Conservation (phyloP, 2,888 invertebrate species). For the Dynastes maya region DNA sequence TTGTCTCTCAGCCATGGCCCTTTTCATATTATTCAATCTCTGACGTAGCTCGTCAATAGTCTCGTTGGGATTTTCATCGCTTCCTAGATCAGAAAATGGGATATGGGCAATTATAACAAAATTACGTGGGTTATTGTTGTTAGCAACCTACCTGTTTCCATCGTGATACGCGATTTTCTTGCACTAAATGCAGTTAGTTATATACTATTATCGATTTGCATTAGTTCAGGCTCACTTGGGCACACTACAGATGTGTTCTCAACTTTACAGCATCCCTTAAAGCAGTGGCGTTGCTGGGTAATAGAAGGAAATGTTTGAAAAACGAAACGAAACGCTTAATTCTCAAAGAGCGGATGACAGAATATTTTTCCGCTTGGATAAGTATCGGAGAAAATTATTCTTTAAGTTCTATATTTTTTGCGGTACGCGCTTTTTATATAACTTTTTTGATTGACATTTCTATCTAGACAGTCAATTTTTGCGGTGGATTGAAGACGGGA, state of each 20-base stretch:
- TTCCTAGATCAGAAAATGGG: background rate
- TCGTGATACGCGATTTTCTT: slow-evolving; percentile 18
- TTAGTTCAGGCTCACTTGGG: slow-evolving; percentile 4
- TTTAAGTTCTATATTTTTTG: background rate
- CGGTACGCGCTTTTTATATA: background rate
- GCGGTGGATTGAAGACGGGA: no score
- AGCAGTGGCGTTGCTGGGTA: slow-evolving; percentile 5
- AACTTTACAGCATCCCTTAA: slow-evolving; percentile 16
- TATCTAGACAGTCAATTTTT: no score
- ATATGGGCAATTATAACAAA: background rate
- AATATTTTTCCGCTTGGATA: no score
- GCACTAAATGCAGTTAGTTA: background rate
- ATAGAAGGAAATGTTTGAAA: background rate
- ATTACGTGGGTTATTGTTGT: background rate
- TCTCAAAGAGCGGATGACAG: no score
- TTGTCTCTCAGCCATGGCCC: slow-evolving; percentile 84
- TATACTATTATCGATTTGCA: slow-evolving; percentile 43
- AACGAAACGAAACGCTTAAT: background rate
- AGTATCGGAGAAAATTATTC: no score
- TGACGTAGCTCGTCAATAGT: slow-evolving; percentile 88
- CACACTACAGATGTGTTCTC: background rate
- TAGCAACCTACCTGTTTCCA: slow-evolving; percentile 47
- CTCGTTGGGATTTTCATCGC: slow-evolving; percentile 69
- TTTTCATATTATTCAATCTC: slow-evolving; percentile 85
- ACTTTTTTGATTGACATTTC: background rate